phyloP scores from a whole-genome alignment of 2,113 vertebrate genomes.

The Onychostoma macrolepis region DNA sequence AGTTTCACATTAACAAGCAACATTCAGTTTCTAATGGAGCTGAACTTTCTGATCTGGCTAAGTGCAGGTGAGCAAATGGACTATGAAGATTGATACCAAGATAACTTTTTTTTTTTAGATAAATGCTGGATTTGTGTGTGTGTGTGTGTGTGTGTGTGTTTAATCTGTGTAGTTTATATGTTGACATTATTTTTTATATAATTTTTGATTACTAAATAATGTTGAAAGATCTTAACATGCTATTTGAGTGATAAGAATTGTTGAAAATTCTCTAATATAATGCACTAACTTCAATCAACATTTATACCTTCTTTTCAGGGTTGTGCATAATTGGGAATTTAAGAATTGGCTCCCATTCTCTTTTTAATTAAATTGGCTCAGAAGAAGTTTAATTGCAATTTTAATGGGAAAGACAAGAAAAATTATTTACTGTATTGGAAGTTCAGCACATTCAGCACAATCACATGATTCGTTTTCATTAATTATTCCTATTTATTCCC shows the following conservation, averaged over 20 bases:
- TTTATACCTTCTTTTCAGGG: neutral
- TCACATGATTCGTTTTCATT: neutral
- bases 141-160: neutral
- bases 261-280: neutral
- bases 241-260: neutral
- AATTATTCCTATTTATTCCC: neutral
- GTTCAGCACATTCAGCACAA: neutral
- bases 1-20: conserved; percentile 72
- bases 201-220: neutral
- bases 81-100: neutral
- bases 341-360: neutral
- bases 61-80: conserved; percentile 54
- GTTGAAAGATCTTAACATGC: neutral
- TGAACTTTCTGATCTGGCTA: conserved; percentile 75
- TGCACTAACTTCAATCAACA: neutral
- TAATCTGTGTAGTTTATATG: neutral
- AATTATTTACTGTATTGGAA: neutral
- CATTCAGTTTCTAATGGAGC: conserved; percentile 70
- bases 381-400: neutral
- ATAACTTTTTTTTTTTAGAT: neutral
- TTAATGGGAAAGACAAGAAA: neutral
- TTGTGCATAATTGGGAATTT: neutral
- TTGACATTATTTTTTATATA: neutral
- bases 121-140: neutral
- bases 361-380: neutral